Base-by-base conservation (phyloP, 2,888 invertebrate genomes). In the Luperina nickerlii region DNA sequence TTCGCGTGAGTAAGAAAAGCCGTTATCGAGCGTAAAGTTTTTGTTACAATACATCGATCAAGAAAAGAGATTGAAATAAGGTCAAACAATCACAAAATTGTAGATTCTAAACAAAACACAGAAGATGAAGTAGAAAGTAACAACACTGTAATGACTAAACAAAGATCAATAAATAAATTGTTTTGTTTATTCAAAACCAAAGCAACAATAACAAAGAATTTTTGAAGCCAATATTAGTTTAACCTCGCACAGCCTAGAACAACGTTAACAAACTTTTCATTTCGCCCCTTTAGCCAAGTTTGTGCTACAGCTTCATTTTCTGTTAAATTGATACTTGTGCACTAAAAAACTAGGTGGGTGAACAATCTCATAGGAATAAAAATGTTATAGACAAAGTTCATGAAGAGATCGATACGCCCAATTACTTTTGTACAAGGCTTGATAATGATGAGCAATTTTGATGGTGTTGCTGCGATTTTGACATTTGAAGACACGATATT, bases 291-390 rank as follows among this genome's bases (percentile, higher is more conserved):
- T 7, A 51, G 57, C 76, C 65, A 83, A 79, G 68, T 79, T 80
- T 67, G 18, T 66, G 63, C 63, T 76, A 87, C 15, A 67, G 60
- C 81, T 83, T 81, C 81, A 85, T 84, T 87, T 82, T 79, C 32
- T 68, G 81, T 65, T 78, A 87, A 84, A 89, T 87, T 87, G 81
- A 79, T 83, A 80, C 81, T 74, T 32, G n/a, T 65, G 73, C 73
- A 80, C 82, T 84, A 88, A 83, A 87, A 88, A 78, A 57, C 71
- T 81, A 88, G 87, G 80, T 88, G 75, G 73, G 15, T 66, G 70
- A 73, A 65, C 54, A 45, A 71, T 87, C 67, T 77, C 68, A 75
- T 63, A 74, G 66, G 54, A 78, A 83, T 81, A 86, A 88, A 87
- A 85, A 76, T 67, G 74, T 70, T 81, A 74, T 72, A 81, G 54